Conservation (phyloP, 2,888 invertebrate species). For the Periphyllus acericola region DNA sequence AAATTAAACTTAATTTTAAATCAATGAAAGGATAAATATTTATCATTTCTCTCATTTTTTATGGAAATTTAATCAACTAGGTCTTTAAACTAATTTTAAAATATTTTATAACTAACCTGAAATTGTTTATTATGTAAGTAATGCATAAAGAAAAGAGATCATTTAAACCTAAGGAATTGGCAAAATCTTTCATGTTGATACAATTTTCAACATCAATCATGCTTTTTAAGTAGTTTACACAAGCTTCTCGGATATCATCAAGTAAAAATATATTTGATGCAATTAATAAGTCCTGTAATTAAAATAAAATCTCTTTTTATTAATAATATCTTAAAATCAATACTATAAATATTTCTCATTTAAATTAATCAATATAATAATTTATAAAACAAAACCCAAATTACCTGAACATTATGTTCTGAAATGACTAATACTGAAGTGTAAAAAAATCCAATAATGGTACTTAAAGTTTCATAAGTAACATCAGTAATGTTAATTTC, state of each 20-base stretch:
- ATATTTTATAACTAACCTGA: slow-evolving; percentile 27
- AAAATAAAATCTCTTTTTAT: background rate
- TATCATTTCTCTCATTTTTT: too few species aligned
- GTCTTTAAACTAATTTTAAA: too few species aligned
- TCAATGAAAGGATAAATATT: too few species aligned
- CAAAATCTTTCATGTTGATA: slow-evolving; percentile 50
- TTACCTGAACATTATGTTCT: slow-evolving; percentile 53
- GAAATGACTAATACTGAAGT: slow-evolving; percentile 24
- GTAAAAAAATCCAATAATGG: slow-evolving; percentile 30
- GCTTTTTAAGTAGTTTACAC: slow-evolving; percentile 41
- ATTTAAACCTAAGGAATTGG: slow-evolving; percentile 36
- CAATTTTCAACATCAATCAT: slow-evolving; percentile 48
- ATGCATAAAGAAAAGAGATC: slow-evolving; percentile 44
- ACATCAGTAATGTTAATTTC: slow-evolving; percentile 46
- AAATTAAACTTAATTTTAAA: too few species aligned
- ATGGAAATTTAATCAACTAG: background rate
- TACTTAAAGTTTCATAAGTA: slow-evolving; percentile 38
- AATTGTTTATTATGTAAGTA: slow-evolving; percentile 40
- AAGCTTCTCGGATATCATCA: slow-evolving; percentile 27
- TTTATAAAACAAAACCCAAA: background rate
- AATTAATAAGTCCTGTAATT: slow-evolving; percentile 42
- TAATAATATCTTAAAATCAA: background rate
- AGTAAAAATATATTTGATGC: slow-evolving; percentile 46
- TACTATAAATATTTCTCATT: background rate
- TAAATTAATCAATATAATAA: background rate